Base-by-base conservation (phyloP, 2,888 invertebrate species). In the Aleiodes alternator region DNA sequence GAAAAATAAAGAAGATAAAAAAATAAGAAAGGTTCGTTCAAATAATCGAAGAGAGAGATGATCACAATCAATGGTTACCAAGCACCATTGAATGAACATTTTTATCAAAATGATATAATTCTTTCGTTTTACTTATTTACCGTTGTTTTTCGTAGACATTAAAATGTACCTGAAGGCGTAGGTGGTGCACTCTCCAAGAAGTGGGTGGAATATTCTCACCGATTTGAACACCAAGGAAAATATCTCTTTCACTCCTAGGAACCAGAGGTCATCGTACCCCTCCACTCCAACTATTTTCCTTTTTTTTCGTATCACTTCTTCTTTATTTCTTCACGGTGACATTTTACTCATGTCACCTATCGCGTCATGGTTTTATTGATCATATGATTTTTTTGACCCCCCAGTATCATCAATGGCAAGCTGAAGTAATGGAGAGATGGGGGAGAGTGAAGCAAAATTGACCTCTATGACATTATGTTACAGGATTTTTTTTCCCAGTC, bases 121-220 rank as follows among this genome's bases (percentile, higher is more conserved):
- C 61, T 29, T n/a, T 34, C 34, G 38, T 69, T 57, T 69, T 69
- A 59, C 68, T 64, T 16, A 9, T 75, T 75, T 70, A 75, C 74
- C 74, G 74, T 75, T 75, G 74, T 69, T 73, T 73, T 59, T 69
- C 51, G 66, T 53, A 50, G 57, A 55, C 55, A 53, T 70, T 69
- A 43, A 64, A 43, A 64, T 43, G 48, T 59, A 61, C 70, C 34
- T 14, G 7, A 14, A n/a, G 70, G 70, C 74, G 74, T 75, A 64
- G 74, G 74, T 75, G 74, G 64, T 75, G 29, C 55, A 61, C 64
- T 64, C 64, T 64, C 55, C 34, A 64, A 74, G 68, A 51, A 75
- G 74, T 75, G 74, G 74, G 74, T 75, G 74, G 74, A 75, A 75
- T 75, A 75, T 75, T 75, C 61, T 75, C 74, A 75, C 74, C 70